Evolutionary conservation across 2,113 vertebrate species (phyloP).

Genomic region (Barbus barbus): DNA sequence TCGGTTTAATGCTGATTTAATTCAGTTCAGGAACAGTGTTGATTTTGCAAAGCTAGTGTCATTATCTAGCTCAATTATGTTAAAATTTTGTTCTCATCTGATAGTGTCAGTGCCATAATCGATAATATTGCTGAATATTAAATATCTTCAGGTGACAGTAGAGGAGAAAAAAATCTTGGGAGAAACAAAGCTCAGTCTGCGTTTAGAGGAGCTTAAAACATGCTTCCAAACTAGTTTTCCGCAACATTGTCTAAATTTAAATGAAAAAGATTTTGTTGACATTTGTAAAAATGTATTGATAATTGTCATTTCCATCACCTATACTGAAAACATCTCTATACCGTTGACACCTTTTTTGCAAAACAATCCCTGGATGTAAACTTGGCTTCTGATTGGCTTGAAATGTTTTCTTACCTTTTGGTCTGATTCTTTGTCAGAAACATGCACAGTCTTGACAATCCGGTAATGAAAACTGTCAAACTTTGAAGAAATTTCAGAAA

Average conservation of each 20-base stretch:
- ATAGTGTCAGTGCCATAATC: too few relatives aligned
- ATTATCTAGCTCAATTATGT: too few relatives aligned
- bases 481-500: conserved; percentile 41
- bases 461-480: conserved; percentile 41
- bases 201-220: not conserved
- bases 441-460: conserved; percentile 18
- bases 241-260: not conserved
- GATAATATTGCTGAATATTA: too few relatives aligned
- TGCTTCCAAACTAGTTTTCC: not conserved
- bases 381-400: not conserved
- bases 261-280: not conserved
- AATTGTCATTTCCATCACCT: not conserved
- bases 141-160: too few relatives aligned
- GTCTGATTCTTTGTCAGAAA: conserved; percentile 46
- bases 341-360: not conserved
- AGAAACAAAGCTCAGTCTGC: too few relatives aligned
- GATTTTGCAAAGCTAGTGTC: too few relatives aligned
- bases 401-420: conserved; percentile 42
- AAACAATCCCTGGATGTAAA: conserved; percentile 1
- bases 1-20: too few relatives aligned
- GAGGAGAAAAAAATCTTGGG: too few relatives aligned
- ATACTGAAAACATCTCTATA: too few relatives aligned
- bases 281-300: not conserved
- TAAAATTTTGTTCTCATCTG: too few relatives aligned
- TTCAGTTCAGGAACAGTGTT: too few relatives aligned